Evolutionary conservation across 1,140 invertebrate species (phyloP).

Genomic region (Mycetomoellerius zeteki): DNA sequence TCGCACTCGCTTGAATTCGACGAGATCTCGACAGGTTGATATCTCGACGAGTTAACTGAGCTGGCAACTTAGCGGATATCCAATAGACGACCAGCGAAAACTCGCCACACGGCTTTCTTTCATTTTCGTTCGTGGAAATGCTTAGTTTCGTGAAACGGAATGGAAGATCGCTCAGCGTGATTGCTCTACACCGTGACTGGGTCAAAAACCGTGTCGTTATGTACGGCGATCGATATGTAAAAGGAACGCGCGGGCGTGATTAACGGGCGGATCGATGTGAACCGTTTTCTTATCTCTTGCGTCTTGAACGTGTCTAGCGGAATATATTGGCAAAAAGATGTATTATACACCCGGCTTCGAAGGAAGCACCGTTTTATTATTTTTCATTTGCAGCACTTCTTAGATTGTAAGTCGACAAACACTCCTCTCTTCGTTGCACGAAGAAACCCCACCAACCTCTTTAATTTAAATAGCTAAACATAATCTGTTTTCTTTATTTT

Average conservation of each 20-base stretch:
- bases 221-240: constrained; percentile 34
- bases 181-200: constrained; percentile 21
- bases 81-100: background rate
- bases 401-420: constrained; percentile 28
- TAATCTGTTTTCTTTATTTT: constrained; percentile 76
- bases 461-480: background rate
- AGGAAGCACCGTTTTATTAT: constrained; percentile 35
- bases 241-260: constrained; percentile 25
- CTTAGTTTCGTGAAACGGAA: background rate
- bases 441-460: background rate
- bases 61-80: background rate
- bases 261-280: constrained; percentile 38
- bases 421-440: constrained; percentile 58
- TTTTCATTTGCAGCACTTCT: constrained; percentile 58
- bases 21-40: background rate
- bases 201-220: constrained; percentile 48
- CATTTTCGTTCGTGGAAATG: background rate
- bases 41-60: background rate
- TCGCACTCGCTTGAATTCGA: constrained; percentile 18
- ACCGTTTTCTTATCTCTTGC: constrained; percentile 33
- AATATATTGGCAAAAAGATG: constrained; percentile 44
- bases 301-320: background rate
- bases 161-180: constrained; percentile 9
- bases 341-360: constrained; percentile 68
- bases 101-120: background rate